Evolutionary conservation across 2,888 invertebrate genomes (phyloP).

Genomic region (Tinea pellionella): DNA sequence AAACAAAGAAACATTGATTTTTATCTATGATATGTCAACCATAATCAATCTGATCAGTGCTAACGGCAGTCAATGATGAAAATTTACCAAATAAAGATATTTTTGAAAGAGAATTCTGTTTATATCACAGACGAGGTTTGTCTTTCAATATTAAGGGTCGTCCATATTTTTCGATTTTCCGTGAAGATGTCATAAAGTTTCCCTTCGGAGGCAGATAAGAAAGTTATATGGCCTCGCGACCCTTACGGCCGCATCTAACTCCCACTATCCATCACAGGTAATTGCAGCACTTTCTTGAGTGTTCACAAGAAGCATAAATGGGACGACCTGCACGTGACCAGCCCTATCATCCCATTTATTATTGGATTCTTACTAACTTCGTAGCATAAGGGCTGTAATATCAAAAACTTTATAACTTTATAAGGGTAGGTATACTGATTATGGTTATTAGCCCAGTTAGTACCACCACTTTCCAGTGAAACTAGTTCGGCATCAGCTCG

Average conservation of each 20-base stretch:
- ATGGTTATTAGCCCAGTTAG: no score
- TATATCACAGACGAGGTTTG: conserved; percentile 26
- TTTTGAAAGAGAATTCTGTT: conserved; percentile 10
- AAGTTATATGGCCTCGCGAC: conserved; percentile 52
- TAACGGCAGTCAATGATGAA: background rate
- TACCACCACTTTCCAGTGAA: no score
- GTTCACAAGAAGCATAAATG: conserved; percentile 56
- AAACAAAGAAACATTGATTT: no score
- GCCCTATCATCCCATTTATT: conserved; percentile 47
- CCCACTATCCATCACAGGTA: conserved; percentile 56
- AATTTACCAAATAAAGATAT: background rate
- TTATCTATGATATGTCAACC: no score
- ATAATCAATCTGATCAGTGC: background rate
- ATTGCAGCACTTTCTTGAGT: conserved; percentile 55
- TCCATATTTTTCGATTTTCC: conserved; percentile 56
- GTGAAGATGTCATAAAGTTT: conserved; percentile 61
- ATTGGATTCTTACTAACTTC: conserved; percentile 16
- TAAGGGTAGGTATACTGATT: no score
- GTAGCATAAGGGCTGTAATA: background rate
- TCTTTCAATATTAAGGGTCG: conserved; percentile 44
- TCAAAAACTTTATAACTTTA: no score
- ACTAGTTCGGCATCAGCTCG: no score
- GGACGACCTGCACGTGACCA: conserved; percentile 52
- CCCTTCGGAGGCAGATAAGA: conserved; percentile 53
- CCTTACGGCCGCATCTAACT: conserved; percentile 50